Evolutionary conservation across 2,797 vertebrate genomes (phyloP).

Genomic region (Spinibarbus caldwelli): DNA sequence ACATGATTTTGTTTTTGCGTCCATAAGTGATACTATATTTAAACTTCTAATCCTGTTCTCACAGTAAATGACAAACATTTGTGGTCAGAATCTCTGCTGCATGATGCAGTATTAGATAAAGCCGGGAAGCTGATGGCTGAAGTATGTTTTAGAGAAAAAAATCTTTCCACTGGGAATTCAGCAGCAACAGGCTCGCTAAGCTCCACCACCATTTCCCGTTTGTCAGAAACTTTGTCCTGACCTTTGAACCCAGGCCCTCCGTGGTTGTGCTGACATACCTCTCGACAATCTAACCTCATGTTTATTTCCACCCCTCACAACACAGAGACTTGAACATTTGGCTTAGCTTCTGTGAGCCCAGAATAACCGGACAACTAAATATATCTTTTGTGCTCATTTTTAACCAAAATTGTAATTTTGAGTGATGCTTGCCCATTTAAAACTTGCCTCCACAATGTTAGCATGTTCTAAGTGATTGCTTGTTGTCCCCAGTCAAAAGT

Average conservation of each 20-base stretch:
- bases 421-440: background rate
- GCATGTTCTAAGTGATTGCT: background rate
- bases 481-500: background rate
- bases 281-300: background rate
- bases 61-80: slow-evolving; percentile 46
- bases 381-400: background rate
- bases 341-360: slow-evolving; percentile 2
- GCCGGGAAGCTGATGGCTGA: slow-evolving; percentile 20
- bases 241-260: slow-evolving; percentile 28
- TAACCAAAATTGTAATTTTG: background rate
- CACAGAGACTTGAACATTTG: background rate
- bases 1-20: slow-evolving; percentile 20
- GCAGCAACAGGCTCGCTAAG: background rate
- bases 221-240: slow-evolving; percentile 43
- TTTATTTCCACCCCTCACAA: slow-evolving; percentile 13
- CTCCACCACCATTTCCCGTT: slow-evolving; percentile 40
- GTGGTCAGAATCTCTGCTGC: slow-evolving; percentile 8
- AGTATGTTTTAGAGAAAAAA: slow-evolving; percentile 8
- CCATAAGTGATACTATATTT: slow-evolving; percentile 43
- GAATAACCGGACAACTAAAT: slow-evolving; percentile 16
- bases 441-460: background rate
- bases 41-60: slow-evolving; percentile 43
- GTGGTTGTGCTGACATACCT: slow-evolving; percentile 15
- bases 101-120: slow-evolving; percentile 29
- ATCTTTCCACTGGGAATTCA: background rate